Evolutionary conservation across 2,888 invertebrate species (phyloP).

Genomic region (Harpalus rufipes): DNA sequence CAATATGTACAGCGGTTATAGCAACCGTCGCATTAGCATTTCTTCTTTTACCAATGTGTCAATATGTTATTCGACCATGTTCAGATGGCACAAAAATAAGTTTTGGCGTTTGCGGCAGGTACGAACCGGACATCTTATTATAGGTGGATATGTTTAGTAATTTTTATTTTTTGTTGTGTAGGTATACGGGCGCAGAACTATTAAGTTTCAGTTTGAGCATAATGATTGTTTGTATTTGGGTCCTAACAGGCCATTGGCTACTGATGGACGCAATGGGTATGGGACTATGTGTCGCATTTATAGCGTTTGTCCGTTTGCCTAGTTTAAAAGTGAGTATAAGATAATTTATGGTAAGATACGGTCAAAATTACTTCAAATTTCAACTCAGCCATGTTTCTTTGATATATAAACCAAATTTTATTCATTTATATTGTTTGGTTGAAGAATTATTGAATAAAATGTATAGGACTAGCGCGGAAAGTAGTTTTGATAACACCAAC

Average conservation of each 20-base stretch:
- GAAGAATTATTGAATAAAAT: too few species aligned
- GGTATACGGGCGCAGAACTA: constrained; percentile 96
- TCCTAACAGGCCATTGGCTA: constrained; percentile 98
- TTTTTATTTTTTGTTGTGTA: background rate
- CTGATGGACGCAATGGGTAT: constrained; percentile 99
- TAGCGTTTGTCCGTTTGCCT: constrained; percentile 96
- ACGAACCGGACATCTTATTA: too few species aligned
- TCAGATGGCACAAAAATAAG: constrained; percentile 91
- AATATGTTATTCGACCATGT: constrained; percentile 93
- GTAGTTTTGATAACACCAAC: too few species aligned
- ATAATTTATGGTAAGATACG: too few species aligned
- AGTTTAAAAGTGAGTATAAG: constrained; percentile 90
- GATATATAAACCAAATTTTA: too few species aligned
- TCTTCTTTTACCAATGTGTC: constrained; percentile 97
- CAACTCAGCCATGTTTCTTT: too few species aligned
- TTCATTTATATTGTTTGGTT: too few species aligned
- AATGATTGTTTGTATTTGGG: constrained; percentile 97
- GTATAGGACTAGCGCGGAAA: too few species aligned
- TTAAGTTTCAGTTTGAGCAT: constrained; percentile 95
- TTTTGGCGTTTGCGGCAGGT: constrained; percentile 91
- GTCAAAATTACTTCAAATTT: too few species aligned
- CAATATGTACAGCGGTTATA: constrained; percentile 97
- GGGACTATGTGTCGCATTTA: constrained; percentile 98
- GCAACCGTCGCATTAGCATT: constrained; percentile 98
- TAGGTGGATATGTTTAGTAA: too few species aligned